phyloP scores from a whole-genome alignment of 2,113 vertebrate genomes.

The Myotis yumanensis region DNA sequence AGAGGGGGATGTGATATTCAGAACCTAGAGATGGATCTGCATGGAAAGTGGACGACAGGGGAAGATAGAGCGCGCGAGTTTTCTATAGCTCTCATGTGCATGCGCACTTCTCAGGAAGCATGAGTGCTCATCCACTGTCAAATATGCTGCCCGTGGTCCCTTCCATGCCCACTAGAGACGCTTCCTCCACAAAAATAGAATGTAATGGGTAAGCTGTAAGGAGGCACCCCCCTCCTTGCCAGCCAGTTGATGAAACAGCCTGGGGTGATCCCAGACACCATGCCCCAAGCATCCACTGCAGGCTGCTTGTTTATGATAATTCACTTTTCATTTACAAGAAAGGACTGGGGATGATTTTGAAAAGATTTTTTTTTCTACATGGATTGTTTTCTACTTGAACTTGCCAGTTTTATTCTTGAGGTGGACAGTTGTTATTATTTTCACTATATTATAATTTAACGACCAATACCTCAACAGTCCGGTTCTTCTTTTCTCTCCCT shows the following conservation, averaged over 20 bases:
- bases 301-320: background rate
- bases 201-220: background rate
- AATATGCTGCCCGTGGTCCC: background rate
- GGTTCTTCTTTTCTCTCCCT: conserved; percentile 27
- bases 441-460: conserved; percentile 42
- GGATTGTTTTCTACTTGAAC: conserved; percentile 14
- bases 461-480: background rate
- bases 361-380: background rate
- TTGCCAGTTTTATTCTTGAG: background rate
- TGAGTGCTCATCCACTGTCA: conserved; percentile 20
- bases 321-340: conserved; percentile 25
- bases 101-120: background rate
- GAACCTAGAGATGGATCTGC: conserved; percentile 60
- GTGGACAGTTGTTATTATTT: conserved; percentile 27
- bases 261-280: background rate
- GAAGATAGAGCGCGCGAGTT: background rate
- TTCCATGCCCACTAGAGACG: background rate
- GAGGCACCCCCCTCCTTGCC: background rate
- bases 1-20: conserved; percentile 44
- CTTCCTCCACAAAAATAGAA: conserved; percentile 27
- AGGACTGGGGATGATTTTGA: background rate
- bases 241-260: background rate
- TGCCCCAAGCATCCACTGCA: background rate
- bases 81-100: background rate
- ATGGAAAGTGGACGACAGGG: conserved; percentile 53